Conservation (phyloP, 2,113 vertebrate genomes). For the Amphilophus citrinellus region DNA sequence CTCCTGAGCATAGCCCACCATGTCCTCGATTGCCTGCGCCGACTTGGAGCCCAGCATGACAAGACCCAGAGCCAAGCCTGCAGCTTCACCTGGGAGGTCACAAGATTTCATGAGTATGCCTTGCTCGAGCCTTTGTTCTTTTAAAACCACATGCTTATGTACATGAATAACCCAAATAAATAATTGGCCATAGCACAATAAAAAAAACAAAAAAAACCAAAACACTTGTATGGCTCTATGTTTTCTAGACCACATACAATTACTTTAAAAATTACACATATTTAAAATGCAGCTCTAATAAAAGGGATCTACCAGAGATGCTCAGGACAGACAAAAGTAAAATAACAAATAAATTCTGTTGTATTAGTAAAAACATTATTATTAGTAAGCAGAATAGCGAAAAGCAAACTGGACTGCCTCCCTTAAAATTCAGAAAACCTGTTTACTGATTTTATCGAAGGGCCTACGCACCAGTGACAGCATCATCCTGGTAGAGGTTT, state of each 20-base stretch:
- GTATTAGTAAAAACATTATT: background rate
- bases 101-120: background rate
- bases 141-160: no score
- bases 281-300: background rate
- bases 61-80: conserved; percentile 93
- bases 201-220: no score
- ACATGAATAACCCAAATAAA: no score
- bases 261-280: no score
- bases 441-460: background rate
- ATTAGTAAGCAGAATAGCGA: background rate
- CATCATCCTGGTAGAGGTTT: conserved; percentile 98
- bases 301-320: accelerated
- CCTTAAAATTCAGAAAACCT: background rate
- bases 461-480: conserved; percentile 89
- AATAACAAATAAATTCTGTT: background rate
- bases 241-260: no score
- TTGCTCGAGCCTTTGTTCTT: background rate
- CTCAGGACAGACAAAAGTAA: background rate
- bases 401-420: background rate
- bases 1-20: conserved; percentile 98
- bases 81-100: conserved; percentile 89
- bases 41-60: conserved; percentile 99
- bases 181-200: no score
- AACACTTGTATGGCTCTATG: no score
- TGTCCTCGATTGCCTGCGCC: conserved; percentile 98